phyloP scores from a whole-genome alignment of 2,888 invertebrate genomes.

The Caenorhabditis sp. region DNA sequence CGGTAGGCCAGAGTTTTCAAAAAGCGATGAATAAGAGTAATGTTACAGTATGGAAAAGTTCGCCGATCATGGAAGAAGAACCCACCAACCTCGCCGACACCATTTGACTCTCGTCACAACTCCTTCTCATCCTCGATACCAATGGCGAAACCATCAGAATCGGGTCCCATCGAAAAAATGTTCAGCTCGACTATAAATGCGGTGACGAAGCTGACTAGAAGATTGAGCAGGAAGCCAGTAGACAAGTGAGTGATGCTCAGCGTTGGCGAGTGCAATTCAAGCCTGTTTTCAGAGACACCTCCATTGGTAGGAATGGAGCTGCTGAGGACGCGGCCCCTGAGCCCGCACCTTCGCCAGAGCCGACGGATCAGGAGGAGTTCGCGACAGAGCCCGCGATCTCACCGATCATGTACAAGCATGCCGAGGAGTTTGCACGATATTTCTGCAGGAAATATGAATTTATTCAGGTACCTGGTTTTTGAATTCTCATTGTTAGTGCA shows the following conservation, averaged over 20 bases:
- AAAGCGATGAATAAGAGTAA: no score
- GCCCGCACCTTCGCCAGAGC: background rate
- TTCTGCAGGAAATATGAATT: conserved; percentile 43
- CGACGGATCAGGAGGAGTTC: background rate
- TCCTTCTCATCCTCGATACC: conserved; percentile 20
- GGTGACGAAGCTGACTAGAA: conserved; percentile 21
- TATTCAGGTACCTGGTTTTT: conserved; percentile 7
- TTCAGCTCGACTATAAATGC: conserved; percentile 48
- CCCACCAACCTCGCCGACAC: conserved; percentile 33
- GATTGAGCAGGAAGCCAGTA: conserved; percentile 23
- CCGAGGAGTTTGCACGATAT: conserved; percentile 52
- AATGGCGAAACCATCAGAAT: conserved; percentile 19
- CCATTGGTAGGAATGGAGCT: conserved; percentile 24
- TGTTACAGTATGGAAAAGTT: conserved; percentile 56
- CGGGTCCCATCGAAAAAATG: conserved; percentile 51
- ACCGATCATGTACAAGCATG: conserved; percentile 54
- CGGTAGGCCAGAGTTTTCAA: no score
- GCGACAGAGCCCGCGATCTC: conserved; percentile 14
- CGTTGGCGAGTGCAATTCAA: background rate
- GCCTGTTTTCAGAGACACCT: conserved; percentile 13
- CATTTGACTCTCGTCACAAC: conserved; percentile 50
- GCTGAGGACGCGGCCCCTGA: background rate
- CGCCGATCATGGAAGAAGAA: conserved; percentile 45
- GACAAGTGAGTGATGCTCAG: conserved; percentile 14
- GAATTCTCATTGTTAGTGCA: no score